Percentiles rank a stretch among this genome's conserved stretches.
phyloP scores from a whole-genome alignment of 2,797 vertebrate genomes.

The Oreonectes daqikongensis region DNA sequence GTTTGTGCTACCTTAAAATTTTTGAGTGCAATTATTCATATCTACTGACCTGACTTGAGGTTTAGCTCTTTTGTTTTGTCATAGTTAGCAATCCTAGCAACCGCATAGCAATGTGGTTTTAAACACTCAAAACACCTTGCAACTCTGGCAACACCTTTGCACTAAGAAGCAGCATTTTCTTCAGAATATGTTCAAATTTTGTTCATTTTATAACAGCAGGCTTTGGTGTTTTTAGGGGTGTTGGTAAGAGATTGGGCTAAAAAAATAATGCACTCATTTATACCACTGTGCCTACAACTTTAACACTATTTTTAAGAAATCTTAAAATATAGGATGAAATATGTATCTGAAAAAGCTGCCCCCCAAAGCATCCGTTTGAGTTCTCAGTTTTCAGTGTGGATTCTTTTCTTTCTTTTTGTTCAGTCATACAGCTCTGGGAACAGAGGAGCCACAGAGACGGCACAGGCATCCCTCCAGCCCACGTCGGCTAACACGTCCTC shows the following conservation, averaged over 20 bases:
- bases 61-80: background rate
- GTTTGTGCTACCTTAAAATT: background rate
- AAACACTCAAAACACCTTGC: too few species aligned
- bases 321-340: too few species aligned
- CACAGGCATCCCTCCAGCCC: slow-evolving; percentile 43
- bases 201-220: too few species aligned
- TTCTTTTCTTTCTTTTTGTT: slow-evolving; percentile 34
- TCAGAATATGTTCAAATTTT: too few species aligned
- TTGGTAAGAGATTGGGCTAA: too few species aligned
- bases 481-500: slow-evolving; percentile 31
- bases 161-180: too few species aligned
- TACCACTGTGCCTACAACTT: too few species aligned
- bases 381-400: slow-evolving; percentile 11
- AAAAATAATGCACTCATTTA: too few species aligned
- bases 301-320: too few species aligned
- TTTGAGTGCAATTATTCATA: background rate
- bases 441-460: slow-evolving; percentile 8
- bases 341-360: slow-evolving; percentile 15
- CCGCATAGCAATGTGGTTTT: too few species aligned
- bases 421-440: slow-evolving; percentile 54
- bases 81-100: background rate
- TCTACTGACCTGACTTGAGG: background rate
- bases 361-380: background rate
- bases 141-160: too few species aligned
- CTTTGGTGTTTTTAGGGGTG: too few species aligned